Evolutionary conservation across 2,797 vertebrate species (phyloP).

Genomic region (Discoglossus pictus): DNA sequence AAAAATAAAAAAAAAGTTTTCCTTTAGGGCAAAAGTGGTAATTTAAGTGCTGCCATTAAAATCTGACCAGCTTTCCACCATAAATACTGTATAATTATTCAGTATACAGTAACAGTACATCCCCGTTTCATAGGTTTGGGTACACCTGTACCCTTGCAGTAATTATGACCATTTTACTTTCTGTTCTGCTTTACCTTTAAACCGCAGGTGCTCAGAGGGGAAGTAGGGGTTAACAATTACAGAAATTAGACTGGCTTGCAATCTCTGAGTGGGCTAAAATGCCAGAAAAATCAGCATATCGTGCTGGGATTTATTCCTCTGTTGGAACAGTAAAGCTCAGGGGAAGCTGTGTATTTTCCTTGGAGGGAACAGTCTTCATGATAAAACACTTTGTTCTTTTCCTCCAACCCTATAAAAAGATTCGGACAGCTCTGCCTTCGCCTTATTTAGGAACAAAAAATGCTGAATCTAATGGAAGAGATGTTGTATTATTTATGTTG

Average conservation of each 20-base stretch:
- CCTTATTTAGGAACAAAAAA: slow-evolving; percentile 25
- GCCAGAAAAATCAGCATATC: slow-evolving; percentile 37
- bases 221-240: slow-evolving; percentile 32
- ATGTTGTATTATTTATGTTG: slow-evolving; percentile 31
- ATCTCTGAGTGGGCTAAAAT: slow-evolving; percentile 32
- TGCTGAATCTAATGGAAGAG: slow-evolving; percentile 27
- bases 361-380: slow-evolving; percentile 40
- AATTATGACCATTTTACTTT: no score
- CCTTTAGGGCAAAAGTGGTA: no score
- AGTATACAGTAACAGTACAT: no score
- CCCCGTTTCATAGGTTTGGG: no score
- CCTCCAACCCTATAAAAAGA: slow-evolving; percentile 43
- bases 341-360: slow-evolving; percentile 44
- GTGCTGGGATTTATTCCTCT: slow-evolving; percentile 43
- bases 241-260: slow-evolving; percentile 35
- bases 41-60: no score
- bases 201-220: no score
- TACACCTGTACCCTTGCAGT: no score
- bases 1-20: no score
- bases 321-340: slow-evolving; percentile 39
- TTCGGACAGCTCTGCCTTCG: slow-evolving; percentile 4
- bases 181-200: no score
- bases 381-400: slow-evolving; percentile 49
- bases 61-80: no score
- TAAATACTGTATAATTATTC: no score